These are phyloP conservation scores for Bombus polaris DNA, from an alignment of 1,140 invertebrate genomes.

Conservation along the genomic window DNA sequence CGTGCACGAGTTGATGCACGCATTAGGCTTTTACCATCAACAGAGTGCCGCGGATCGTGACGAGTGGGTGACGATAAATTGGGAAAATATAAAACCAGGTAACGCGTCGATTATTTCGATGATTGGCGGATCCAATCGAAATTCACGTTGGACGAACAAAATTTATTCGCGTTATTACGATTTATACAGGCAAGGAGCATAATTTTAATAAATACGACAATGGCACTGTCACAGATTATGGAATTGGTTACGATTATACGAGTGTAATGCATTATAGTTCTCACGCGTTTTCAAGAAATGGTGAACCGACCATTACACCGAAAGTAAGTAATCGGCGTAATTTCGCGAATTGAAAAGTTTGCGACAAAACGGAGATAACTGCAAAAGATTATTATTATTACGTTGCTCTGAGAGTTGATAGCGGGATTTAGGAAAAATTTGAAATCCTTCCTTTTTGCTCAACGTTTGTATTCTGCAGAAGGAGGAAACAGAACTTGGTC, in stretches of 20 bases:
- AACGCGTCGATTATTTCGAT: conserved; percentile 34
- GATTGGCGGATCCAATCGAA: neutral
- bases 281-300: conserved; percentile 87
- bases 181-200: conserved; percentile 83
- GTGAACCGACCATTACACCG: conserved; percentile 85
- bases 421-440: no score
- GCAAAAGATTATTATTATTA: no score
- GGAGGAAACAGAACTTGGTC: conserved; percentile 82
- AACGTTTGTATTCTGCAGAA: conserved; percentile 37
- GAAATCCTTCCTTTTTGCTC: no score
- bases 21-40: conserved; percentile 87
- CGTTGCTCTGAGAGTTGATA: no score
- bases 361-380: no score
- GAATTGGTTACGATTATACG: conserved; percentile 86
- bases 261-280: conserved; percentile 90
- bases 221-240: conserved; percentile 85
- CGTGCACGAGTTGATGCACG: conserved; percentile 87
- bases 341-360: neutral
- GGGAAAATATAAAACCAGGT: conserved; percentile 85
- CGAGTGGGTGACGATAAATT: conserved; percentile 85
- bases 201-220: conserved; percentile 89
- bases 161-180: neutral
- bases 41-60: conserved; percentile 87
- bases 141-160: neutral
- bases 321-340: conserved; percentile 79